Base-by-base conservation (phyloP, 1,140 invertebrate species). In the Drosophila ohnishii region DNA sequence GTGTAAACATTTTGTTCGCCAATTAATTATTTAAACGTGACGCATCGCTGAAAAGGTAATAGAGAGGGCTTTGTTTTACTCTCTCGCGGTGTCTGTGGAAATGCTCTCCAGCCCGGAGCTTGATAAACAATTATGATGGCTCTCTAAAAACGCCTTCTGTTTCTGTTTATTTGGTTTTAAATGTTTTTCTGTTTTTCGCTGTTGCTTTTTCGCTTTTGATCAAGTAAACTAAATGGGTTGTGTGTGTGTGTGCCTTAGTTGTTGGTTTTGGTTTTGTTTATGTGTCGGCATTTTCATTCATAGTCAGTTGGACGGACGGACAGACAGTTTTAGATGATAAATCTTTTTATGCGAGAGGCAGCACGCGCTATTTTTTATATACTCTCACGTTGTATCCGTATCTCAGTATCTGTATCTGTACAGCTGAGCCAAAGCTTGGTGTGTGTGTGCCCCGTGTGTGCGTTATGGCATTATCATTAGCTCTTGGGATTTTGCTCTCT, bases 281-380 rank as follows among this genome's bases (percentile, higher is more conserved):
- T 79, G 64, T 86, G 78, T 75, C 76, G 75, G 78, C 79, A 78
- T 77, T 82, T 87, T 87, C 84, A 88, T 86, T 87, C 84, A 87
- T 83, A 83, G 75, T 60, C 84, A 55, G 69, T 75, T 22, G 50
- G 35, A 51, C 48, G 7, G 47, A 51, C 28, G 1, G 30, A 32
- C 48, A 19, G 30, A 58, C 67, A 70, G 67, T 72, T 72, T 75
- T 67, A 60, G 63, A 76, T 70, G 74, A 78, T 78, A 78, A 78
- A 77, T 78, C 74, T 77, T 77, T 78, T 77, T 78, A 78, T 78
- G 74, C 64, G 75, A 50, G 56, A 56, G 66, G 64, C 75, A 77
- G 75, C 74, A 78, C 75, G 74, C 65, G 74, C 58, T 70, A 48
- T 77, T 76, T 77, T 67, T 57, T 65, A 22, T 28, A 71, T 39